Percentiles rank a stretch among this genome's conserved stretches.
These are phyloP conservation scores for Hetaerina americana DNA, from an alignment of 1,140 invertebrate genomes.

Conservation along the genomic window DNA sequence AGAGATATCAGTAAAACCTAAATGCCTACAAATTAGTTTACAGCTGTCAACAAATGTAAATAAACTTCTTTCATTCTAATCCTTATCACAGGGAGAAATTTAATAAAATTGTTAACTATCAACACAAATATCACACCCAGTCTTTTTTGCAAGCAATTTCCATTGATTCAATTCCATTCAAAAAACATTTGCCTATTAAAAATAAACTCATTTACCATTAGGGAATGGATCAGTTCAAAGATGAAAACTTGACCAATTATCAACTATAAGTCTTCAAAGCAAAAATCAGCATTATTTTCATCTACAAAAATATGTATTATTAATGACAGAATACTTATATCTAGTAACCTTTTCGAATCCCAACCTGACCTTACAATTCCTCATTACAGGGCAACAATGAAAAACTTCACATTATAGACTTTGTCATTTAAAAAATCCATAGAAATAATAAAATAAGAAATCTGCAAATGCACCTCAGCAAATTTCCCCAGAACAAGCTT, in stretches of 20 bases:
- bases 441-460: no score
- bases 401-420: no score
- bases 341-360: background rate
- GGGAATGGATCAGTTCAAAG: background rate
- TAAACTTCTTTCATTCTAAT: background rate
- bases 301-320: background rate
- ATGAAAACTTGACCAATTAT: background rate
- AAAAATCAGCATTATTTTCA: background rate
- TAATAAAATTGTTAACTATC: background rate
- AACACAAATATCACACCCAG: background rate
- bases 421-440: no score
- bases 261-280: background rate
- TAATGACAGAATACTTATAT: background rate
- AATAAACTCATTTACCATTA: background rate
- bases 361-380: background rate
- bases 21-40: background rate
- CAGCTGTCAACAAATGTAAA: background rate
- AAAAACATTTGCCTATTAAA: background rate
- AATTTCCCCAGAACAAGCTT: no score
- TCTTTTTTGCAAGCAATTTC: background rate
- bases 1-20: background rate
- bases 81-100: background rate
- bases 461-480: no score
- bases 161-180: background rate
- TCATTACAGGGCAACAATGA: no score